Percentiles rank a stretch among this genome's conserved stretches.
phyloP scores from a whole-genome alignment of 53 echinoderm and acorn worm genomes.

The Temnopleurus reevesii region DNA sequence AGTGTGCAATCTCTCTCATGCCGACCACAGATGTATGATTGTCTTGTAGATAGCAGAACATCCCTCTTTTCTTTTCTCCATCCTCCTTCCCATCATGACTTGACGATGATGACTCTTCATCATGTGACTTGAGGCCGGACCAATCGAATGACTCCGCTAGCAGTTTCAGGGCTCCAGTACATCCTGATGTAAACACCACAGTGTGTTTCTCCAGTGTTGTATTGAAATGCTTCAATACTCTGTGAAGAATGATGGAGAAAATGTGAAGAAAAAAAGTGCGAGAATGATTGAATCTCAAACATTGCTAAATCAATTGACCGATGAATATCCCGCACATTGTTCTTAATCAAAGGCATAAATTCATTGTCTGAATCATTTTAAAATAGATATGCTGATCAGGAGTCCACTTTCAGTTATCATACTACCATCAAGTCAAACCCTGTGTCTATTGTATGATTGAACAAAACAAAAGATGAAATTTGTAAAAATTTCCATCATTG shows the following conservation, averaged over 20 bases:
- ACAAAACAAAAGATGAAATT: no score
- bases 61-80: neutral
- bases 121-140: conserved; percentile 32
- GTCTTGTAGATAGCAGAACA: conserved; percentile 88
- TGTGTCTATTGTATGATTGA: no score
- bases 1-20: conserved; percentile 81
- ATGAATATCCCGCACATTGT: no score
- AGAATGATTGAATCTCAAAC: neutral
- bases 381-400: no score
- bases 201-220: conserved; percentile 77
- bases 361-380: no score
- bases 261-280: neutral
- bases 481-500: no score
- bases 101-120: neutral
- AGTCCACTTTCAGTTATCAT: no score
- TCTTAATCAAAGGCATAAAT: no score
- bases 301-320: neutral
- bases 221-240: conserved; percentile 87
- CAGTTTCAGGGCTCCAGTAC: conserved; percentile 86
- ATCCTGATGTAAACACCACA: conserved; percentile 91
- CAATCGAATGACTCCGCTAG: conserved; percentile 87
- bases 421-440: no score
- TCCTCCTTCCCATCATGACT: neutral
- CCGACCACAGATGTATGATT: conserved; percentile 93
- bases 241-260: conserved; percentile 13